Evolutionary conservation across 2,113 vertebrate genomes (phyloP), one percentile per base, ranked within the genome.

Genomic region (Aepyceros melampus): DNA sequence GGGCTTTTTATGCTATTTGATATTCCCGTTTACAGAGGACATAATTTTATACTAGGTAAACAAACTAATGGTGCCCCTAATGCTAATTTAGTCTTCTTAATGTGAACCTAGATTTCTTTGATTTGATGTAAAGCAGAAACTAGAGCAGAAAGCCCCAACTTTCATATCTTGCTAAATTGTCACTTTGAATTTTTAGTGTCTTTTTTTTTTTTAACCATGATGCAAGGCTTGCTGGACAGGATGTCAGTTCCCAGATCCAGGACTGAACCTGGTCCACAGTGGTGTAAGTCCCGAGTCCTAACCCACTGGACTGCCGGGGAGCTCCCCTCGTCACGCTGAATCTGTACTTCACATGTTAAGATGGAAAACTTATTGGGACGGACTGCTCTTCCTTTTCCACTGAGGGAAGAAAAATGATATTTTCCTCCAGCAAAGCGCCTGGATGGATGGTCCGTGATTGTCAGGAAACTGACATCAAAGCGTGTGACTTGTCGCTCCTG

Each of bases 1-100:
- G 36, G 89, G 94, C 92, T 96, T 98, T 98, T 97, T 97, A 94
- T 97, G 94, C 89, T 98, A 97, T 95, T 97, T 98, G 98, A 97
- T 97, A 98, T 96, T 95, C 96, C 89, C 47, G 2, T 96, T 98
- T 97, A 85, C 71, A 95, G 97, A 97, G 47, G 94, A 96, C 43
- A 84, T 95, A 87, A 97, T 98, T 97, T 92, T 93, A 95, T 97
- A 94, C 97, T 95, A 74, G 91, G 93, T 97, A 98, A 98, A 98
- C 98, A 98, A 97, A 98, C 91, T 97, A 97, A 98, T 90, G 86
- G 91, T 82, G 83, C 67, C 76, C 87, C 58, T 87, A 45, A 92
- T 62, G 51, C 92, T 97, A 97, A 98, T 97, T 98, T 92, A 31
- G 84, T 96, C 74, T 85, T 94, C 91, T 97, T 97, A 97, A 95